Base-by-base conservation (phyloP, 2,888 invertebrate species). In the Hypolimnas misippus region DNA sequence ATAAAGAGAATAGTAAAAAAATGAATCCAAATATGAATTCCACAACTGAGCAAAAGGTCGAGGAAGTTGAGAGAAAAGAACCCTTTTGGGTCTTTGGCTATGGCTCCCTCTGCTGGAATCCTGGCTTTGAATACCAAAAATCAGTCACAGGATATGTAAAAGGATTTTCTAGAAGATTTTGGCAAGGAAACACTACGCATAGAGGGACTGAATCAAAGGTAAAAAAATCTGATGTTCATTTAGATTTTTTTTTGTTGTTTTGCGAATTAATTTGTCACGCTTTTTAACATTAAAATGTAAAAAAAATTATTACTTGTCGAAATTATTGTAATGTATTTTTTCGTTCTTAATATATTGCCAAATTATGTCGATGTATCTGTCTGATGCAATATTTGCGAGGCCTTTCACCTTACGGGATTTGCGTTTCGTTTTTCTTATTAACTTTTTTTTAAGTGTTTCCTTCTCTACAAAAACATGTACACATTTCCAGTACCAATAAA, bases 41-140 rank as follows among this genome's bases (percentile, higher is more conserved):
- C 10, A 57, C 56, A 52, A 40, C 21, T 25, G 70, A 73, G 53
- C 68, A 71, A 61, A 66, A 62, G 35, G 67, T 64, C 29, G 75
- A 76, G 53, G 82, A 83, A 56, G 79, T 72, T 38, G 74, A 67
- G 54, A 82, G 86, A 70, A 90, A 83, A 53, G 92, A 93, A 63
- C 90, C 93, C 17, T 83, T 96, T 79, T 99, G 98, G 98, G 94
- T 99, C 25, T 99, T 98, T 80, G 99, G 98, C 0, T 99, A 99
- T 77, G 99, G 99, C 3, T 98, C 98, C 0, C 87, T 99, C 53
- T 97, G 98, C 87, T 99, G 98, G 98, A 95, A 97, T 86, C 97
- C 97, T 0, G 98, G 98, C 56, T 98, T 99, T 83, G 95, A 95
- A 57, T 98, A 95, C 81, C 93, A 94, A 74, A 94, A 95, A 76